These are phyloP conservation scores for Diplosoma virens DNA, from an alignment of 23 tunicate species.

Conservation along the genomic window DNA sequence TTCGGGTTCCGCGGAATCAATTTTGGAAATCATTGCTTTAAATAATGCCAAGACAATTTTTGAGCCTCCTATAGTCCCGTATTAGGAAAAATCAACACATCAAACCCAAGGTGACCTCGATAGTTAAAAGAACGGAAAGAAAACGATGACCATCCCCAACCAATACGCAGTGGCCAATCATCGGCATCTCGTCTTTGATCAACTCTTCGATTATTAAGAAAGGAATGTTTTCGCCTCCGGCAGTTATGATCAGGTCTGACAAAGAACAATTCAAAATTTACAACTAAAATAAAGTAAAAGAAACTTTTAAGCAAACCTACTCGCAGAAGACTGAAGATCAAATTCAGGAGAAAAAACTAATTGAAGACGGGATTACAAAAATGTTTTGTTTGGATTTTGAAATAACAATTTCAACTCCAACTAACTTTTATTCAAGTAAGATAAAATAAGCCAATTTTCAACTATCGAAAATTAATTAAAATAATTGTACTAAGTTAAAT, in stretches of 20 bases:
- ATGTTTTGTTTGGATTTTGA: too few species aligned
- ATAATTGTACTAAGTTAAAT: too few species aligned
- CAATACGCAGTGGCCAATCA: slow-evolving; percentile 32
- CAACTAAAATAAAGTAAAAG: background rate
- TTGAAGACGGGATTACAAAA: too few species aligned
- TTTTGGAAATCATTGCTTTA: background rate
- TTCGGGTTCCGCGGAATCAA: background rate
- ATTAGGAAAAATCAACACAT: background rate
- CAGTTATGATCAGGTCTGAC: slow-evolving; percentile 50
- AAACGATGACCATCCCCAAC: slow-evolving; percentile 28
- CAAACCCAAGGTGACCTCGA: slow-evolving; percentile 1
- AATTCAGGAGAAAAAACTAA: background rate
- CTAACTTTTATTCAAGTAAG: too few species aligned
- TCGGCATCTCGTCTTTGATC: slow-evolving; percentile 26
- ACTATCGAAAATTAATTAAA: too few species aligned
- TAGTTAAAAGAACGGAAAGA: slow-evolving; percentile 17
- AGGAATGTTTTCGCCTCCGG: slow-evolving; percentile 57
- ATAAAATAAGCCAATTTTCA: too few species aligned
- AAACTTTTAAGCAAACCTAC: background rate
- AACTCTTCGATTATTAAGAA: slow-evolving; percentile 24
- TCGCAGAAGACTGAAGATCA: background rate
- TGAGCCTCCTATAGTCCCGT: background rate
- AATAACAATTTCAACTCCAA: too few species aligned
- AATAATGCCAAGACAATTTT: background rate
- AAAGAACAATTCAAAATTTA: background rate